Conservation (phyloP, 2,113 vertebrate genomes). For the Piaya cayana region DNA sequence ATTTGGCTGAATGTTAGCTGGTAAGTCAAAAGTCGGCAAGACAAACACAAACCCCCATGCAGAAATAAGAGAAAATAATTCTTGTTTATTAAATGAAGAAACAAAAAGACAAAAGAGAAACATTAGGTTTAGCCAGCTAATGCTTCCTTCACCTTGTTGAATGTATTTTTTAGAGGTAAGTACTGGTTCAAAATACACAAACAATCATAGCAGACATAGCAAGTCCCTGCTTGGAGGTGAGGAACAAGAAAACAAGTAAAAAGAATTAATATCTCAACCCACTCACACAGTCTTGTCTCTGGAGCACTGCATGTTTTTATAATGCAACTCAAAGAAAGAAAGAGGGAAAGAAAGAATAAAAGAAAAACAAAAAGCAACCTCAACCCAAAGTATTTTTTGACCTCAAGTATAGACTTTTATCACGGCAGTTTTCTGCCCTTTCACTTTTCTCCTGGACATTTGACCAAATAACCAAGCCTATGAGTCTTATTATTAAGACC, state of each 20-base stretch:
- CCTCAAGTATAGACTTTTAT: background rate
- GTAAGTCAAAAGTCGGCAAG: background rate
- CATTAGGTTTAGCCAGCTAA: background rate
- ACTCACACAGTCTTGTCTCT: background rate
- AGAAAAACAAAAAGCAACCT: background rate
- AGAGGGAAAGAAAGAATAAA: background rate
- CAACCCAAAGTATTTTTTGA: background rate
- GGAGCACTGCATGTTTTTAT: background rate
- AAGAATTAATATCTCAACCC: background rate
- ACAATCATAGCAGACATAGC: background rate
- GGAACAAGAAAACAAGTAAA: background rate
- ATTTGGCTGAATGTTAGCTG: background rate
- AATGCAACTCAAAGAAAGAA: background rate
- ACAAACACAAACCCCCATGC: accelerated
- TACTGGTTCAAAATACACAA: background rate
- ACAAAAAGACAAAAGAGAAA: background rate
- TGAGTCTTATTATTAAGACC: background rate
- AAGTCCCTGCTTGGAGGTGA: background rate
- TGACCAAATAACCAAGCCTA: background rate
- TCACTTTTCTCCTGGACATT: background rate
- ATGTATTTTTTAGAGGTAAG: background rate
- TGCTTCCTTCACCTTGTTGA: background rate
- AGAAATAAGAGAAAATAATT: background rate
- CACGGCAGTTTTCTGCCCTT: background rate
- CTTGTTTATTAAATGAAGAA: background rate